Conservation (phyloP, 2,113 vertebrate genomes). For the Astatoreochromis straeleni region DNA sequence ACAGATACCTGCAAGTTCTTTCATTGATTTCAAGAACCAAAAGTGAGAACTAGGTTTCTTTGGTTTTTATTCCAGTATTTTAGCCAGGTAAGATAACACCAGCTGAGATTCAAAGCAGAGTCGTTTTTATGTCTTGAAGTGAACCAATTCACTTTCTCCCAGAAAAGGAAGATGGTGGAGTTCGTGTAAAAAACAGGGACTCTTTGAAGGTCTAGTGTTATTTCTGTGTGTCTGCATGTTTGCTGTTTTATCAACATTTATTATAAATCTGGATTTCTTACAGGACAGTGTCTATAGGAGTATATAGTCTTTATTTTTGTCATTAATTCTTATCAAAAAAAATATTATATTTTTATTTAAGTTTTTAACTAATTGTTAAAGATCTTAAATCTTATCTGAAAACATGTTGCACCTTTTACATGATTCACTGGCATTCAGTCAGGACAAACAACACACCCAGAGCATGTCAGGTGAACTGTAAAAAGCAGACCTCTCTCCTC, state of each 20-base stretch:
- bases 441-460: fast-evolving
- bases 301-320: neutral
- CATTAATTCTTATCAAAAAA: neutral
- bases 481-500: neutral
- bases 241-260: neutral
- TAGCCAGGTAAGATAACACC: neutral
- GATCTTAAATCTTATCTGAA: fast-evolving
- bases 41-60: neutral
- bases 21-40: neutral
- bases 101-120: fast-evolving
- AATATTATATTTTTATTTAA: neutral
- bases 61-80: neutral
- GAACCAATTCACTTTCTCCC: neutral
- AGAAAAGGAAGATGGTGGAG: neutral
- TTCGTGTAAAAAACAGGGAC: neutral
- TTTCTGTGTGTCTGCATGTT: neutral
- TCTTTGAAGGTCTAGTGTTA: neutral
- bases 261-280: neutral
- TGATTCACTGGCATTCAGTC: neutral
- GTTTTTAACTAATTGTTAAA: neutral
- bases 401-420: neutral
- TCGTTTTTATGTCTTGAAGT: neutral
- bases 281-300: neutral
- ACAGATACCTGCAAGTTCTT: neutral
- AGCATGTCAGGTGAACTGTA: neutral